Evolutionary conservation across 1,140 invertebrate genomes (phyloP), one percentile per base, ranked within the genome.

Genomic region (Lanistes nyassanus): DNA sequence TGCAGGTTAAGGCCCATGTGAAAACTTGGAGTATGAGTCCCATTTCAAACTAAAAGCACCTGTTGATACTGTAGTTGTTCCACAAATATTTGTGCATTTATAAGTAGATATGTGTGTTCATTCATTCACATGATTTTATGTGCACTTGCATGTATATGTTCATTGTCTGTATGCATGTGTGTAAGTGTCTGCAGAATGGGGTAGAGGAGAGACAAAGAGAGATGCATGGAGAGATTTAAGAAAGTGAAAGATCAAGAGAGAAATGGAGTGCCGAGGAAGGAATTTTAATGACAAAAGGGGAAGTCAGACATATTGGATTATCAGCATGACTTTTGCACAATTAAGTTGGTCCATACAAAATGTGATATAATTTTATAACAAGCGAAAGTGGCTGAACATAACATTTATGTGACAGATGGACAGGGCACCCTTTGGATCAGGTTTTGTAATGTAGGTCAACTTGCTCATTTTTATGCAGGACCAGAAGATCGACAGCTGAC

Each of bases 401-500:
- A 16, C n/a, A n/a, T 55, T 55, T 13, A 55, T 60, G 9, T 29
- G n/a, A 60, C 31, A 5, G 58, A 60, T 0, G 31, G 31, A 11
- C 11, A 60, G 23, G 11, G 1, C 9, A 34, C 31, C 23, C 9
- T 3, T 5, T 60, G 58, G 6, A 60, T 60, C 11, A 11, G 23
- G n/a, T 26, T 23, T 60, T 60, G 58, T 26, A 9, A 34, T 5
- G 3, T 26, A 4, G 23, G 31, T 5, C 9, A 11, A 60, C 58
- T 55, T n/a, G n/a, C n/a, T 1, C 11, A 56, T 29, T 26, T 58
- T 65, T 34, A 76, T 79, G 36, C 62, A 84, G 84, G 80, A 31
- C 80, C 80, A 2, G 78, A 81, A 58, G 84, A 88, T 65, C 56
- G 80, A 47, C 31, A 78, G 53, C 75, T 87, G 2, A 83, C 84